Base-by-base conservation (phyloP, 2,113 vertebrate genomes). In the Antennarius striatus region DNA sequence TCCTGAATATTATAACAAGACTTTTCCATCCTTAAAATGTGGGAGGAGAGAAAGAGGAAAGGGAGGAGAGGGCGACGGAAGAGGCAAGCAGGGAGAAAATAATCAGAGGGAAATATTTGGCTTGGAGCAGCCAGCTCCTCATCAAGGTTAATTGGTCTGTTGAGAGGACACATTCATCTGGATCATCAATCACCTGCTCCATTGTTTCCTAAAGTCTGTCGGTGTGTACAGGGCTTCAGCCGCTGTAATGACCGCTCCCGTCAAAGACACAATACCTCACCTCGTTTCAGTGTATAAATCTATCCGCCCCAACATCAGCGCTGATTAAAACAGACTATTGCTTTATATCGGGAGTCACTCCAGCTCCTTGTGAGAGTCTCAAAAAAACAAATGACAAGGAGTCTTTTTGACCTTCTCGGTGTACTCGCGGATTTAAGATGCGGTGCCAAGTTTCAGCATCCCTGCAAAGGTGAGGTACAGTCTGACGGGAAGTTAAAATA, bases 121-220 rank as follows among this genome's bases (percentile, higher is more conserved):
- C 86, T 89, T 79, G 86, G 82, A 90, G 88, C 85, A 85, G 81
- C 73, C 68, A 63, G 81, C 90, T 83, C 77, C 89, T 91, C 83
- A 89, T 91, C 92, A 93, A 93, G 92, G 92, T 93, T 92, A 93
- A 92, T 92, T 92, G 92, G 91, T 86, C 89, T 90, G 87, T 86
- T 80, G 91, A 89, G 92, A 90, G 85, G 86, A 90, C 83, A 72
- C 71, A 54, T 75, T 88, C 80, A 79, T 88, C 84, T 75, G 68
- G 78, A 71, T 91, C 91, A 91, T 93, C 89, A 83, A 91, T 91
- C 91, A 91, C 80, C 85, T 53, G 67, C 29, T 77, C 78, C 81
- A 82, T 88, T 86, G 81, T 90, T 88, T 89, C 80, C 83, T 55
- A 72, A 69, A 80, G 81, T 78, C 75, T 56, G 76, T 66, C 64